Evolutionary conservation across 2,113 vertebrate genomes (phyloP), one percentile per base, ranked within the genome.

Genomic region (Entomyzon cyanotis): DNA sequence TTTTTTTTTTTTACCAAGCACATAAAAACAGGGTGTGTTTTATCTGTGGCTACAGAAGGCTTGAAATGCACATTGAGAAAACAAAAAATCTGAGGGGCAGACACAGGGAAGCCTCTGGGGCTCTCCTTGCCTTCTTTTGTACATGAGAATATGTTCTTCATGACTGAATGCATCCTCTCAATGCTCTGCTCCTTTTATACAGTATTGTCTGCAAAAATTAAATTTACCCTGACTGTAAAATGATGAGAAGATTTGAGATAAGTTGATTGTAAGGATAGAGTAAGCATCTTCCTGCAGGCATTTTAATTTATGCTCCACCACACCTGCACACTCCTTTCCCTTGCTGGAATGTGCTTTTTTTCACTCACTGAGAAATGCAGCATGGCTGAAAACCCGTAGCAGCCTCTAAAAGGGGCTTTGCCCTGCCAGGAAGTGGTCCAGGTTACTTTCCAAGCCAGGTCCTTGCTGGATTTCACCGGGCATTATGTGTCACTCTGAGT

Each of bases 141-240:
- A 50, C 24, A 35, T 30, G 33, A 31, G 28, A 16, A 0, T 55
- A 2, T 35, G 14, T 33, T 71, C 33, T 64, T 47, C 27, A 9
- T 55, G 14, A 10, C 15, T 46, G 22, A 52, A 58, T 27, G 15
- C 27, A 41, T 44, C 35, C 35, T 82, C 63, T 59, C 47, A 59
- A 46, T 8, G 1, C n/a, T 16, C 21, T 1, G 0, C 11, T 63
- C 13, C 11, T 52, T 92, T 41, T 53, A n/a, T 67, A n/a, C 11
- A 22, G 10, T 14, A 8, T n/a, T 71, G 9, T n/a, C 33, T 79
- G 31, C 50, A 60, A 71, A 71, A 27, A 53, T 27, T 42, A 17
- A 13, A 44, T 76, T 53, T 74, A 31, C 20, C 15, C 21, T 50
- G 46, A 23, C 20, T 24, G 18, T 49, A 63, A 62, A 90, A 53